Base-by-base conservation (phyloP, 2,888 invertebrate genomes). In the Mongoloraphidia duomilia region DNA sequence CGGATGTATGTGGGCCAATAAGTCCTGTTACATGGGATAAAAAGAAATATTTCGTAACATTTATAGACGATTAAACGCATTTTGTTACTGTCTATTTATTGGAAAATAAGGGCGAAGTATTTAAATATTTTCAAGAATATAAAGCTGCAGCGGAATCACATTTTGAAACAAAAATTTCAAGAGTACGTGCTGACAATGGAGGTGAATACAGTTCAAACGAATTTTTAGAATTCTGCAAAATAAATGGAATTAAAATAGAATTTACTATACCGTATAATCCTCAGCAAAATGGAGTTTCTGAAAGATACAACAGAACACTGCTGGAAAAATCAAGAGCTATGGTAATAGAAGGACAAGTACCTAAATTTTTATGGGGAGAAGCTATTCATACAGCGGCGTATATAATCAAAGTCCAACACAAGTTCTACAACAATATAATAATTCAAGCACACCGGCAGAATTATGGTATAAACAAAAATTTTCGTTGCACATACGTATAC, bases 181-280 rank as follows among this genome's bases (percentile, higher is more conserved):
- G n/a, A n/a, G n/a, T n/a, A n/a, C n/a, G n/a, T n/a, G n/a, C n/a
- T n/a, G n/a, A n/a, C n/a, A n/a, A n/a, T n/a, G 61, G 6, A 53
- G 58, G 33, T 59, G n/a, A 63, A 52, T 62, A 62, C 52, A 52
- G 60, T 39, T 59, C 58, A 14, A 56, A 56, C 51, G 58, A 61
- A 17, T 58, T 62, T 55, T 57, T 56, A 46, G 52, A 53, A 9
- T 61, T 47, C 53, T 62, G 58, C 53, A 52, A 57, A 45, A 41
- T 58, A 49, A 60, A 58, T 53, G 60, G 60, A 17, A 59, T 61
- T 39, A 56, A 49, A 17, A 60, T 57, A 55, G 59, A 64, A 58
- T 58, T 61, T 37, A 64, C 65, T 49, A 61, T 65, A 46, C 62
- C 65, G 43, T 54, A 59, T 49, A 63, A 63, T 11, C 65, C 64